Evolutionary conservation across 2,113 vertebrate species (phyloP).

Genomic region (Morphnarchus princeps): DNA sequence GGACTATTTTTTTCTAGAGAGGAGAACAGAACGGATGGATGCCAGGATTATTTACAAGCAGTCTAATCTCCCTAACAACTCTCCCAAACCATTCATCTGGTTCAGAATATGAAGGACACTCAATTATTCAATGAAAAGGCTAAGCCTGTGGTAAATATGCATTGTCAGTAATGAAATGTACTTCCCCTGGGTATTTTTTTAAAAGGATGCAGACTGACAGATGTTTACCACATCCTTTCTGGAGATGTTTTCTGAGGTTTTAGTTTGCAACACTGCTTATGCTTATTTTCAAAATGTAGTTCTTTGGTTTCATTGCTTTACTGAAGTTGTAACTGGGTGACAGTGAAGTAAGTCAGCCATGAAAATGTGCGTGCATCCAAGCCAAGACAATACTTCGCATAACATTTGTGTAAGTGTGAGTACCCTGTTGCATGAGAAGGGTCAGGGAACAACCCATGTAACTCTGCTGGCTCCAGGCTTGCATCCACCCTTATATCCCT

Average conservation of each 20-base stretch:
- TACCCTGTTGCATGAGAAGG: neutral
- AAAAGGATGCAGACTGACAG: neutral
- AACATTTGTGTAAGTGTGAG: neutral
- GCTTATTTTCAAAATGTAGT: neutral
- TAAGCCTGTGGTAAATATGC: slow-evolving; percentile 14
- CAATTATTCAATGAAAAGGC: slow-evolving; percentile 46
- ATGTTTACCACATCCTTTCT: slow-evolving; percentile 55
- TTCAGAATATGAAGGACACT: neutral
- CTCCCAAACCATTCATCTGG: slow-evolving; percentile 4
- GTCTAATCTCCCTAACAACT: neutral
- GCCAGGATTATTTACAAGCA: neutral
- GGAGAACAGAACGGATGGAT: neutral
- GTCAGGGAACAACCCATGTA: neutral
- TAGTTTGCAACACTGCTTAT: neutral
- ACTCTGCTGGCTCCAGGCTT: neutral
- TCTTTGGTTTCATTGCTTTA: neutral
- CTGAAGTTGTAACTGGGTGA: neutral
- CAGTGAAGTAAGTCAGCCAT: neutral
- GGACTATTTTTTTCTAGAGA: neutral
- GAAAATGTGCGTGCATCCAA: neutral
- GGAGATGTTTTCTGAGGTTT: neutral
- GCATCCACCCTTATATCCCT: neutral
- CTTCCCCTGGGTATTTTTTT: slow-evolving; percentile 29
- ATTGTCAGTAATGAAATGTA: slow-evolving; percentile 35
- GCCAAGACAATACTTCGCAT: neutral